Evolutionary conservation across 2,797 vertebrate genomes (phyloP), one percentile per base, ranked within the genome.

Genomic region (Sebastiscus tertius): DNA sequence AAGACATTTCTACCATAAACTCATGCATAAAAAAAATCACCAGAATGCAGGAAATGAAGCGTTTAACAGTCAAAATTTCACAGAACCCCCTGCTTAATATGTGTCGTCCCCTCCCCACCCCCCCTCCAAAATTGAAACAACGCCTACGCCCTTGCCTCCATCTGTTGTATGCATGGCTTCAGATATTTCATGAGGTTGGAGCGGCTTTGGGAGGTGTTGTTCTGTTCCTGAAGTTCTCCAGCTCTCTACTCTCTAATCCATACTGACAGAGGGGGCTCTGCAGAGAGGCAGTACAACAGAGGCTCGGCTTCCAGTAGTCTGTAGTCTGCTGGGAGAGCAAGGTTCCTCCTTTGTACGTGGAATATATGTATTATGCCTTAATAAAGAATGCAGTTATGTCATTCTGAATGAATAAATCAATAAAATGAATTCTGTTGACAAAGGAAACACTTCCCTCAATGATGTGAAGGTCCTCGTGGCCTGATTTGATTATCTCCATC

Each of bases 231-330:
- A 89, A 58, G 75, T 93, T 89, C 89, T 86, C 89, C 78, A 90
- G 86, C 86, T 86, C 87, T 68, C 70, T 83, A 72, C 69, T 83
- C 79, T 83, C 86, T 93, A 94, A 95, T 94, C 88, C 85, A 85
- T 83, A 86, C 84, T 86, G 89, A 90, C 84, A 88, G 88, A 91
- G 64, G 77, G 81, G 76, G 85, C 89, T 80, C 90, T 75, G 77
- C 83, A 83, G 80, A 84, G 92, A 83, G 76, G 63, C 80, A 81
- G 80, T 59, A 82, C 76, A 89, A 90, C 84, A 80, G 81, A 84
- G 70, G 66, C 79, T 82, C 75, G 70, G 83, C 90, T 72, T 80
- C 83, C 83, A 80, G 77, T 59, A 27, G 81, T 81, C 87, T 83
- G 87, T 87, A 68, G 87, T 91, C 89, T 90, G 88, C 86, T 84